Evolutionary conservation across 2,797 vertebrate genomes (phyloP).

Genomic region (Sebastes trivittatus): DNA sequence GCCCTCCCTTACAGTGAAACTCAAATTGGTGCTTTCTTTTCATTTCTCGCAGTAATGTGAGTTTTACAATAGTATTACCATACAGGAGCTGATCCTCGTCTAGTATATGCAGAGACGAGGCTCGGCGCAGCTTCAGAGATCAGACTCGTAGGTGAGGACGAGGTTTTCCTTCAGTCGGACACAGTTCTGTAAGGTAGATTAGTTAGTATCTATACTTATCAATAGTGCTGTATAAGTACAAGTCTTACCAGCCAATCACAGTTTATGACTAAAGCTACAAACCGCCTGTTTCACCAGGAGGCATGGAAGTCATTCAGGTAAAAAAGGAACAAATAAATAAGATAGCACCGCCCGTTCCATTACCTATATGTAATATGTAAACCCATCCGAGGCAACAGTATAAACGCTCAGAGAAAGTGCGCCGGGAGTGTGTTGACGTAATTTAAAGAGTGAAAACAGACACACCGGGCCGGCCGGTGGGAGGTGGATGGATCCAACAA

Average conservation of each 20-base stretch:
- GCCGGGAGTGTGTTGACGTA: no score
- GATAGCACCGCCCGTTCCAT: neutral
- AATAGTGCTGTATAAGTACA: neutral
- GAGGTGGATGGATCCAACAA: no score
- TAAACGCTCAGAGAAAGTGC: no score
- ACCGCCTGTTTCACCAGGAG: neutral
- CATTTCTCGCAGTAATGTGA: neutral
- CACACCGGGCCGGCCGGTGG: no score
- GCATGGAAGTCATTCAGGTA: neutral
- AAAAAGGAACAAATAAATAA: neutral
- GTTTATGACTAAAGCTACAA: neutral
- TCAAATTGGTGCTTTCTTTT: conserved; percentile 16
- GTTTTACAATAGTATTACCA: neutral
- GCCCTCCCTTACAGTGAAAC: neutral
- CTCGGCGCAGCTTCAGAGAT: neutral
- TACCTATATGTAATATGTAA: no score
- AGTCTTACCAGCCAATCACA: neutral
- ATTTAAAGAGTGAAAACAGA: no score
- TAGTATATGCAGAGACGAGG: neutral
- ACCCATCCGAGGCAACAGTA: no score
- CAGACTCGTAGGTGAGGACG: neutral
- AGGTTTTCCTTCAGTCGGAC: neutral
- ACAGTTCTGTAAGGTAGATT: neutral
- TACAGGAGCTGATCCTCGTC: neutral
- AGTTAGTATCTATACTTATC: neutral